Percentiles rank a stretch among this genome's conserved stretches.
Evolutionary conservation across 2,888 invertebrate species (phyloP).

Genomic region (Ophion ventricosus): DNA sequence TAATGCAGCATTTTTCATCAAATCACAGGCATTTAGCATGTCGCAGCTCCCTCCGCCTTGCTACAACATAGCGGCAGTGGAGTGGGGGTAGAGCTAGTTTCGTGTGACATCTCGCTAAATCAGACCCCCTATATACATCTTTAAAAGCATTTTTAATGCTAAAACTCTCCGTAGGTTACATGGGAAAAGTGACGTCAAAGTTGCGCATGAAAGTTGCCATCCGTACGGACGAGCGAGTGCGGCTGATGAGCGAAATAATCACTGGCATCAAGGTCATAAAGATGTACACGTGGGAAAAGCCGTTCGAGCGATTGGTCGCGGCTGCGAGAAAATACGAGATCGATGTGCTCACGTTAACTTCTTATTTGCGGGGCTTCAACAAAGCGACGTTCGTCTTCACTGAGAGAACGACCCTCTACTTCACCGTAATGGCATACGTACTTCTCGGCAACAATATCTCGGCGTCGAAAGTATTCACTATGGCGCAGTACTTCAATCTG

Average conservation of each 20-base stretch:
- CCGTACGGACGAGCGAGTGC: constrained; percentile 89
- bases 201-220: constrained; percentile 84
- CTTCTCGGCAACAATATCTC: constrained; percentile 85
- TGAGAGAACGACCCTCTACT: constrained; percentile 92
- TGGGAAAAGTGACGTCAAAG: constrained; percentile 83
- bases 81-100: too few relatives aligned
- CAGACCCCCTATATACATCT: too few relatives aligned
- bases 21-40: too few relatives aligned
- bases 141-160: too few relatives aligned
- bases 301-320: constrained; percentile 89
- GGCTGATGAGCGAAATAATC: constrained; percentile 92
- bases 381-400: constrained; percentile 90
- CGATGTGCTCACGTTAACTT: constrained; percentile 87
- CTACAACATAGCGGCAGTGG: too few relatives aligned
- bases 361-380: constrained; percentile 88
- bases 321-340: constrained; percentile 90
- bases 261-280: constrained; percentile 92
- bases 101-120: too few relatives aligned
- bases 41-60: too few relatives aligned
- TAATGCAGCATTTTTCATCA: too few relatives aligned
- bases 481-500: constrained; percentile 91
- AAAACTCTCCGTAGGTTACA: constrained; percentile 80
- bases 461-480: constrained; percentile 89
- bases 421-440: constrained; percentile 91
- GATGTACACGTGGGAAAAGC: constrained; percentile 94